These are phyloP conservation scores for Drosophila hydei DNA, from an alignment of 1,140 invertebrate genomes.

Conservation along the genomic window DNA sequence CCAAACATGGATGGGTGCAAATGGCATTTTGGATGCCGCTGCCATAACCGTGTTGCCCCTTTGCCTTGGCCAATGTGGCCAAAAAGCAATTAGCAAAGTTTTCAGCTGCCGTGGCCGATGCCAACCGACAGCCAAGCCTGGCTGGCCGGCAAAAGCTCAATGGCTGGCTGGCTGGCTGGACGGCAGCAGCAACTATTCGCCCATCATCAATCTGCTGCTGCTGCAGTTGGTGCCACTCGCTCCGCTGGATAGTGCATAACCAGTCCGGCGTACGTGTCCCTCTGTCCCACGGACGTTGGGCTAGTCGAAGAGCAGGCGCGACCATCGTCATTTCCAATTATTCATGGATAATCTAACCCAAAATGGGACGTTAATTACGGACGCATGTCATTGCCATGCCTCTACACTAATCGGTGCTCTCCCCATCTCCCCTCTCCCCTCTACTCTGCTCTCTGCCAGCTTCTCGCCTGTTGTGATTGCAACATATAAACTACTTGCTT, in stretches of 20 bases:
- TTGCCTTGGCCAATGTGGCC: conserved; percentile 59
- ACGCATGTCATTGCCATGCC: conserved; percentile 70
- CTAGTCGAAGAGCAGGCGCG: conserved; percentile 23
- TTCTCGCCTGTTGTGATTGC: conserved; percentile 17
- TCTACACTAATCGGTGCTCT: conserved; percentile 2
- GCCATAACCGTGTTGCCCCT: conserved; percentile 40
- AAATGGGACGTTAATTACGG: conserved; percentile 84
- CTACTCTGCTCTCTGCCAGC: background rate
- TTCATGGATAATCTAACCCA: conserved; percentile 83
- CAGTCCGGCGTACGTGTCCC: too few relatives aligned
- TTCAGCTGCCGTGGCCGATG: conserved; percentile 35
- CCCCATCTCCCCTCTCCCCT: background rate
- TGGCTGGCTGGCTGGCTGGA: background rate
- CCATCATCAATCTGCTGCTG: conserved; percentile 75
- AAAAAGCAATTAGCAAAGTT: conserved; percentile 83
- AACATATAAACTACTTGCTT: conserved; percentile 43
- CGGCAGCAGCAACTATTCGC: conserved; percentile 12
- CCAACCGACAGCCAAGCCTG: background rate
- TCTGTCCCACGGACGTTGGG: conserved; percentile 2
- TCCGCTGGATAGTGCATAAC: too few relatives aligned
- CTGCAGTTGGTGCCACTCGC: conserved; percentile 16
- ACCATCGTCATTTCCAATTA: conserved; percentile 72
- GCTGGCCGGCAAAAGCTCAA: too few relatives aligned
- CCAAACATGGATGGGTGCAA: conserved; percentile 19
- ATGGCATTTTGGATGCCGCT: conserved; percentile 49